Percentiles rank a stretch among this genome's conserved stretches.
phyloP scores from a whole-genome alignment of 2,797 vertebrate species.

The Sparus aurata region DNA sequence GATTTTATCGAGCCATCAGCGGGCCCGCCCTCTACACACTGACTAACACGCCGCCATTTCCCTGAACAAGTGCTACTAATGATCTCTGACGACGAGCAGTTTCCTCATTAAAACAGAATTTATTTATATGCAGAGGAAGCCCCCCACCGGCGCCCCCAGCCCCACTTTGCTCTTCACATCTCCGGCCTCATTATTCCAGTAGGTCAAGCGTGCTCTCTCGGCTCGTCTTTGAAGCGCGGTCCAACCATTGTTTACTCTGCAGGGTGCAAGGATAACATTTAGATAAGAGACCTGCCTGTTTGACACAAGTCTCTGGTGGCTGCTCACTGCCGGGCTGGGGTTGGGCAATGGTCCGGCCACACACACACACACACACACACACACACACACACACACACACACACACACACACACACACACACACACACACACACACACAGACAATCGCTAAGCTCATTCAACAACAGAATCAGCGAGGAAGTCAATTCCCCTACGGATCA shows the following conservation, averaged over 20 bases:
- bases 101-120: conserved; percentile 48
- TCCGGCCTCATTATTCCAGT: conserved; percentile 53
- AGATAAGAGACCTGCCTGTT: conserved; percentile 67
- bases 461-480: conserved; percentile 50
- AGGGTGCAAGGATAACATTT: conserved; percentile 70
- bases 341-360: conserved; percentile 11
- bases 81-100: conserved; percentile 28
- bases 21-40: background rate
- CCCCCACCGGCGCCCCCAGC: background rate
- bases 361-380: conserved; percentile 16
- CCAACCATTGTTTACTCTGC: conserved; percentile 64
- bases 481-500: conserved; percentile 38
- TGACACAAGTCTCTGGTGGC: conserved; percentile 54
- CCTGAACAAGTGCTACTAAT: conserved; percentile 32
- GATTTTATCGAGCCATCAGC: background rate
- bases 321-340: conserved; percentile 25
- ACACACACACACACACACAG: background rate
- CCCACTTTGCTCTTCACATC: conserved; percentile 24
- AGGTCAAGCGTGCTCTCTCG: conserved; percentile 49
- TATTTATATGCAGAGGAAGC: conserved; percentile 22
- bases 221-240: conserved; percentile 61
- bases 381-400: background rate
- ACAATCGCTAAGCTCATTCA: conserved; percentile 18
- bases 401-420: conserved; percentile 16
- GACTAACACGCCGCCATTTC: background rate